Base-by-base conservation (phyloP, 2,888 invertebrate species). In the Aelia acuminata region DNA sequence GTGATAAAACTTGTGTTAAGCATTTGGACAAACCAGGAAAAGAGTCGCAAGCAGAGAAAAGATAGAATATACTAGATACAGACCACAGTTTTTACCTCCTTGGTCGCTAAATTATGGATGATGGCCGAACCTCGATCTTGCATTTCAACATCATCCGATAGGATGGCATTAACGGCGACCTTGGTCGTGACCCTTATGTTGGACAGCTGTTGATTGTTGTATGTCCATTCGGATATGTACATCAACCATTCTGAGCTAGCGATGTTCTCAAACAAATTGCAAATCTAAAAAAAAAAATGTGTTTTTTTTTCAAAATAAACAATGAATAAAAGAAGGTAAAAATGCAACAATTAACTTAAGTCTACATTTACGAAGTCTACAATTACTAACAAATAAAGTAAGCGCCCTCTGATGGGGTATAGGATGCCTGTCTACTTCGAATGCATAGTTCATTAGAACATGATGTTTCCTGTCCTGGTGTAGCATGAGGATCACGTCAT, bases 81-180 rank as follows among this genome's bases (percentile, higher is more conserved):
- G 95, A 97, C 97, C 96, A 98, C 97, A 93, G 97, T 97, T 95
- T 97, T 98, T 94, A 98, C 97, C 96, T 98, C 98, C 96, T 97
- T 98, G 94, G 96, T 96, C 92, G 97, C 97, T 91, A 98, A 94
- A 93, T 98, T 98, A 93, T 97, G 96, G 91, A 98, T 95, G 90
- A 98, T 96, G 91, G 97, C 97, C 1, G 97, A 95, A 90, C 98
- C 98, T 90, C 95, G 93, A 90, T 97, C 96, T 92, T 96, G 96
- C 91, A 98, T 93, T 90, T 94, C 94, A 26, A 94, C 92, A 89
- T 95, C 94, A 89, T 96, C 95, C 35, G 96, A 95, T 63, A 98
- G 94, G 90, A 97, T 93, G 90, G 96, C 95, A 93, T 98, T 97
- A 80, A 98, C 98, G 84, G 96, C 96, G 89, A 97, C 96, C 94